phyloP scores from a whole-genome alignment of 2,888 invertebrate species.

The Nomada goodeniana region DNA sequence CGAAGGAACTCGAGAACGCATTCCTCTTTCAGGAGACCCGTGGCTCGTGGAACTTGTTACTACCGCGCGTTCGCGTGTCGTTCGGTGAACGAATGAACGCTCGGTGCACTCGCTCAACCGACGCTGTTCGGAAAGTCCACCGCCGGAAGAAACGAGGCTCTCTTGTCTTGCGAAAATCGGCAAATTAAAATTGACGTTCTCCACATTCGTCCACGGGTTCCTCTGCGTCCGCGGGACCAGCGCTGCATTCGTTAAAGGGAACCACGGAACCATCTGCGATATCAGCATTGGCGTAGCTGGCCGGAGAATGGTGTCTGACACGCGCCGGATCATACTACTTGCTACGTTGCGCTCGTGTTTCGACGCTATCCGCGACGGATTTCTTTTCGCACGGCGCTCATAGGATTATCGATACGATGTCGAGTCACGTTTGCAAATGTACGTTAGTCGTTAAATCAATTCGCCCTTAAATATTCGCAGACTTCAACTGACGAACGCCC shows the following conservation, averaged over 20 bases:
- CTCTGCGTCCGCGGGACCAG: not conserved
- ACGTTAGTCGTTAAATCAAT: no score
- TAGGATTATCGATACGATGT: no score
- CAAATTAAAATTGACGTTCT: not conserved
- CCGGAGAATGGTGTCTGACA: not conserved
- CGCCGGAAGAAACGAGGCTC: not conserved
- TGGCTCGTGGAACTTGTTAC: conserved; percentile 49
- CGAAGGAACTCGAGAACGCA: conserved; percentile 40
- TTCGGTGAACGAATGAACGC: not conserved
- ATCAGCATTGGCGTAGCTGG: not conserved
- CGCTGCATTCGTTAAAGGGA: not conserved
- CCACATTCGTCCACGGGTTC: not conserved
- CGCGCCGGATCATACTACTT: conserved; percentile 16
- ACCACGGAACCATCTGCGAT: not conserved
- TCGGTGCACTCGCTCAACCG: not conserved
- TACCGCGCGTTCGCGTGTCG: conserved; percentile 19
- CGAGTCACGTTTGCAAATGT: no score
- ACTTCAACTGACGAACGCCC: not conserved
- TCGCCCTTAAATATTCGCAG: conserved; percentile 1
- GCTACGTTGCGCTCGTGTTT: not conserved
- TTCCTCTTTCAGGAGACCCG: conserved; percentile 17
- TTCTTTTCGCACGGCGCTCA: not conserved
- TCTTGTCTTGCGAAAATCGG: not conserved
- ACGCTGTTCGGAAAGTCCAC: conserved; percentile 13
- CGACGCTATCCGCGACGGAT: not conserved